phyloP scores from a whole-genome alignment of 2,797 vertebrate species.

The Molossus alvarezi region DNA sequence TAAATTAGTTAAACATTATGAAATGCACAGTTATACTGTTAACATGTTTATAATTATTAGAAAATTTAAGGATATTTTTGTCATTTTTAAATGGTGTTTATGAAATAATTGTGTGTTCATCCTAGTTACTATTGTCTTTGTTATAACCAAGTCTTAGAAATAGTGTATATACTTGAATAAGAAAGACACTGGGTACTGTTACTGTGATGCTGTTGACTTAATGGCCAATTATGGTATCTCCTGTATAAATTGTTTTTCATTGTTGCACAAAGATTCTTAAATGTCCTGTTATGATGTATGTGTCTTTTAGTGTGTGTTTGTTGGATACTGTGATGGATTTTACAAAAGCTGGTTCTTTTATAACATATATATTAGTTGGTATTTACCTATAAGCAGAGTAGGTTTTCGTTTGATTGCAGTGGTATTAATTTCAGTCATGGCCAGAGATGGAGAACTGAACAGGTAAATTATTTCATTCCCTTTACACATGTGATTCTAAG shows the following conservation, averaged over 20 bases:
- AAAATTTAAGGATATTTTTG: conserved; percentile 43
- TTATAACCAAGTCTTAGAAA: conserved; percentile 38
- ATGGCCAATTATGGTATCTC: neutral
- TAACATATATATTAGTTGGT: neutral
- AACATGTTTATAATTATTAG: conserved; percentile 63
- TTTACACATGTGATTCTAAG: conserved; percentile 34
- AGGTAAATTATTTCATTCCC: neutral
- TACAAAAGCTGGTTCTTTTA: conserved; percentile 26
- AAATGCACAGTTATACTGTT: neutral
- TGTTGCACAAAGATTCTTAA: conserved; percentile 29
- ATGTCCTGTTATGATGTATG: neutral
- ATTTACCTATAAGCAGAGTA: neutral
- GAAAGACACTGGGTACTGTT: conserved; percentile 81
- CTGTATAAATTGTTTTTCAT: conserved; percentile 59
- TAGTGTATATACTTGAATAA: conserved; percentile 76
- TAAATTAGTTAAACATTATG: conserved; percentile 16
- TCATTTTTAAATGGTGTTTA: conserved; percentile 61
- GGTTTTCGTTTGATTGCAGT: conserved; percentile 3
- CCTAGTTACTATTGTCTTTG: conserved; percentile 50
- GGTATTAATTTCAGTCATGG: conserved; percentile 31
- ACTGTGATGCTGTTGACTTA: conserved; percentile 70
- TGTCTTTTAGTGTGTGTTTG: neutral
- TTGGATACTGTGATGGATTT: neutral
- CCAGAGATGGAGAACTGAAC: conserved; percentile 21
- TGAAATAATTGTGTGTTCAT: conserved; percentile 52